A percentile compares a stretch with the other conserved stretches of the same genome.
phyloP scores from a whole-genome alignment of 2,888 invertebrate species.

The Zygaena filipendulae region DNA sequence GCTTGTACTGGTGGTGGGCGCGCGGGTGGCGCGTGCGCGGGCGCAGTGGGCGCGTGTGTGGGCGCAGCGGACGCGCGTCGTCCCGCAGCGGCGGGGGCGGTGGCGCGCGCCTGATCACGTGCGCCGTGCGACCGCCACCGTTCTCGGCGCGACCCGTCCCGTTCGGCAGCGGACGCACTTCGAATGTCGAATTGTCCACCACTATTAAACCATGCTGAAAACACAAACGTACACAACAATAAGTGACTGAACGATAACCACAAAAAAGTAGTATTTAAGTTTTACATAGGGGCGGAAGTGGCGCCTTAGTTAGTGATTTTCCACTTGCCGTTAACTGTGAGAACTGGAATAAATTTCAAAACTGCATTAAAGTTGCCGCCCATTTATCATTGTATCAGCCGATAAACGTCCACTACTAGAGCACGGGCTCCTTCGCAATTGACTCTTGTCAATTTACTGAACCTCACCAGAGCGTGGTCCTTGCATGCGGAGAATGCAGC shows the following conservation, averaged over 20 bases:
- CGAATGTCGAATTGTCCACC: constrained; percentile 73
- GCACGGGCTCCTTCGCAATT: no score
- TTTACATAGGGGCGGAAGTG: no score
- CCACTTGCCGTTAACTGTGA: no score
- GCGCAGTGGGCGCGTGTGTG: constrained; percentile 34
- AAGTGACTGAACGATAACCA: no score
- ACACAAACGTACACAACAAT: neutral
- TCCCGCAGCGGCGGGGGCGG: constrained; percentile 48
- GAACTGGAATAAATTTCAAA: no score
- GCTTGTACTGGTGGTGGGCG: no score
- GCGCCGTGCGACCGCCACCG: constrained; percentile 52
- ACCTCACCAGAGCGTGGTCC: constrained; percentile 72
- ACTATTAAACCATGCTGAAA: constrained; percentile 76
- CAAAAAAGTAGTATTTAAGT: no score
- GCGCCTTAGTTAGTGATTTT: no score
- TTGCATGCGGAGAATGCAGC: constrained; percentile 77
- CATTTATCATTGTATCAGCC: no score
- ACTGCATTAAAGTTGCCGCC: no score
- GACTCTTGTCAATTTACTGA: no score
- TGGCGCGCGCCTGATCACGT: constrained; percentile 68
- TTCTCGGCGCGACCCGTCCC: constrained; percentile 42
- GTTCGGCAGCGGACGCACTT: constrained; percentile 72
- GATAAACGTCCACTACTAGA: no score
- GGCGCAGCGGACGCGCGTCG: constrained; percentile 44
- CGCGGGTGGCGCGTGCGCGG: constrained; percentile 17